Base-by-base conservation (phyloP, 2,888 invertebrate species). In the Dryobota labecula region DNA sequence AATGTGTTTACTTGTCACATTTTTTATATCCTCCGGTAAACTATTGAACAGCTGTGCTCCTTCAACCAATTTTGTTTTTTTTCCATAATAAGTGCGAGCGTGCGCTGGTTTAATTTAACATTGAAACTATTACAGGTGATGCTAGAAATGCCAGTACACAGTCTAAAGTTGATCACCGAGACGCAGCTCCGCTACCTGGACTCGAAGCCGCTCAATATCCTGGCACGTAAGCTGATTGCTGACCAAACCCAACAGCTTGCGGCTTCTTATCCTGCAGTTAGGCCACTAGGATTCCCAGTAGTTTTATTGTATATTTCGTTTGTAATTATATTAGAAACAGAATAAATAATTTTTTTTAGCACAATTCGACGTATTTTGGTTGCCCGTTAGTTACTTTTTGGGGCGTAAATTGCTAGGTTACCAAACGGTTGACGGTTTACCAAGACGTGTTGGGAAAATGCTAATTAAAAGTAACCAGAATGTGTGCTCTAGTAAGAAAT, bases 131-230 rank as follows among this genome's bases (percentile, higher is more conserved):
- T 66, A 7, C 76, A 95, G 95, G 94, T 95, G 15, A 93, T 95
- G 92, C 62, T 89, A 57, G 88, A 89, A 60, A 95, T 95, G 86
- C 86, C 90, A 6, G 81, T 92, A 24, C 72, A 87, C 13, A 92
- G 85, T 51, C 77, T 95, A 49, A 87, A 82, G 67, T 83, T 90
- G 58, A 83, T 95, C 6, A 92, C 93, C 2, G 91, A 93, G 8
- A 73, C 80, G 45, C 95, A 95, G 77, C 72, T 92, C 4, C 86
- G 87, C 3, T 90, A 92, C 68, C 81, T 95, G 4, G 83, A 87
- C 3, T 87, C 88, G 11, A 94, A 91, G 70, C 79, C 94, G 0
- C 80, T 89, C 2, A 95, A 93, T 54, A 93, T 95, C 54, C 84
- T 94, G 20, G 88, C 90, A 0, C 92, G 87, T 61, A 95, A 93